Percentiles rank a stretch among this genome's conserved stretches.
These are phyloP conservation scores for Rana temporaria DNA, from an alignment of 2,113 vertebrate species.

Conservation along the genomic window DNA sequence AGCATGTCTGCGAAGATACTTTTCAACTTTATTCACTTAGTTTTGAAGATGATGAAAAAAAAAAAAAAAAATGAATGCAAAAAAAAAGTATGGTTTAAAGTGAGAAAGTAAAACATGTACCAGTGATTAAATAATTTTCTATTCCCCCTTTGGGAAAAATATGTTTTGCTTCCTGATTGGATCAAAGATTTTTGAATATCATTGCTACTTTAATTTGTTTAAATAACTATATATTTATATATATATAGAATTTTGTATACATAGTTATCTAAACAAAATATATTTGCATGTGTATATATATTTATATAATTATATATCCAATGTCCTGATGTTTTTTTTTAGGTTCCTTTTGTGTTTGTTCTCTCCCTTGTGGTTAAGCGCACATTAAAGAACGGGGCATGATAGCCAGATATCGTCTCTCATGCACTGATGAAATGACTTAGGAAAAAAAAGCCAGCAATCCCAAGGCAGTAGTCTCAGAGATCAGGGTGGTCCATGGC, in stretches of 20 bases:
- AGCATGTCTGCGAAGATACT: neutral
- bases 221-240: slow-evolving; percentile 80
- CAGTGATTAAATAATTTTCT: slow-evolving; percentile 79
- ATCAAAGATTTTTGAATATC: slow-evolving; percentile 80
- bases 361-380: slow-evolving; percentile 72
- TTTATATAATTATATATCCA: slow-evolving; percentile 83
- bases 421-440: slow-evolving; percentile 81
- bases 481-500: slow-evolving; percentile 90
- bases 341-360: slow-evolving; percentile 59
- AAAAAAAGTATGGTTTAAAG: slow-evolving; percentile 27
- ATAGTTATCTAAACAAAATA: slow-evolving; percentile 82
- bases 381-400: slow-evolving; percentile 76
- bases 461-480: slow-evolving; percentile 81
- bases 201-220: slow-evolving; percentile 74
- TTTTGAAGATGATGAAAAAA: slow-evolving; percentile 61
- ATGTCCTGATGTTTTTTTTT: slow-evolving; percentile 25
- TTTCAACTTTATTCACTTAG: neutral
- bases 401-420: slow-evolving; percentile 74
- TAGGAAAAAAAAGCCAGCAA: slow-evolving; percentile 79
- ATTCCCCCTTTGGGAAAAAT: slow-evolving; percentile 77
- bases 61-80: slow-evolving; percentile 60
- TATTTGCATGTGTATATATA: slow-evolving; percentile 75
- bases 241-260: slow-evolving; percentile 76
- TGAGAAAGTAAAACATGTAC: slow-evolving; percentile 69
- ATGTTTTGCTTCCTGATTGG: slow-evolving; percentile 75